A percentile compares a stretch with the other conserved stretches of the same genome.
Evolutionary conservation across 2,797 vertebrate species (phyloP).

Genomic region (Semaprochilodus insignis): DNA sequence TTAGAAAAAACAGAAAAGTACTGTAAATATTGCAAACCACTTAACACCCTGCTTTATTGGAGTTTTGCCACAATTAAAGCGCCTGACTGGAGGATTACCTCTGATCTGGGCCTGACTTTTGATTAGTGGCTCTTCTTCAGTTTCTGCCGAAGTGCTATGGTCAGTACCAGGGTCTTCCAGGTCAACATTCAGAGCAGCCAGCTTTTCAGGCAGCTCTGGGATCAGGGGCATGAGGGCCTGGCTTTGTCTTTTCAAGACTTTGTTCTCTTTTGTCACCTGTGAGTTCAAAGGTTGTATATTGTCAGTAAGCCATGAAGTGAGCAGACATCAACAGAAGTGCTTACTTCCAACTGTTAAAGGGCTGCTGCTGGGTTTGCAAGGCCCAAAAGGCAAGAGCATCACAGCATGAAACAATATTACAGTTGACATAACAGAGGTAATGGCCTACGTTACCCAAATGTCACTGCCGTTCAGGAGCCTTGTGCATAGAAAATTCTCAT

Average conservation of each 20-base stretch:
- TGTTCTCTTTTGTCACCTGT: slow-evolving; percentile 81
- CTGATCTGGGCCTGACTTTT: slow-evolving; percentile 74
- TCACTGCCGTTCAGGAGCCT: neutral
- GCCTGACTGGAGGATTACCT: slow-evolving; percentile 66
- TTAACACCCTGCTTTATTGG: neutral
- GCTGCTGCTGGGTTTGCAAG: neutral
- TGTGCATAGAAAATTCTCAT: neutral
- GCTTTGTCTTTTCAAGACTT: slow-evolving; percentile 74
- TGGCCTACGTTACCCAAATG: neutral
- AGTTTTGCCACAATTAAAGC: neutral
- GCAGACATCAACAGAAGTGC: neutral
- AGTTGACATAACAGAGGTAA: slow-evolving; percentile 1
- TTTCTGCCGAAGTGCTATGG: slow-evolving; percentile 24
- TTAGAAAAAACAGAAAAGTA: too few species aligned
- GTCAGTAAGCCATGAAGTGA: neutral
- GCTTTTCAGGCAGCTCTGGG: slow-evolving; percentile 66
- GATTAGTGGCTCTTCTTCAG: slow-evolving; percentile 54
- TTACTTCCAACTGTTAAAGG: neutral
- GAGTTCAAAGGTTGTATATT: neutral
- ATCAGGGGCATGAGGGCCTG: slow-evolving; percentile 68
- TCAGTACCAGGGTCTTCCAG: slow-evolving; percentile 15
- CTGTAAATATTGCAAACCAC: neutral
- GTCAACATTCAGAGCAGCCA: slow-evolving; percentile 51
- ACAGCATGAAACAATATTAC: neutral
- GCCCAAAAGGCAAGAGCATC: neutral